Base-by-base conservation (phyloP, 2,888 invertebrate genomes). In the Lissocephala sabroskyi region DNA sequence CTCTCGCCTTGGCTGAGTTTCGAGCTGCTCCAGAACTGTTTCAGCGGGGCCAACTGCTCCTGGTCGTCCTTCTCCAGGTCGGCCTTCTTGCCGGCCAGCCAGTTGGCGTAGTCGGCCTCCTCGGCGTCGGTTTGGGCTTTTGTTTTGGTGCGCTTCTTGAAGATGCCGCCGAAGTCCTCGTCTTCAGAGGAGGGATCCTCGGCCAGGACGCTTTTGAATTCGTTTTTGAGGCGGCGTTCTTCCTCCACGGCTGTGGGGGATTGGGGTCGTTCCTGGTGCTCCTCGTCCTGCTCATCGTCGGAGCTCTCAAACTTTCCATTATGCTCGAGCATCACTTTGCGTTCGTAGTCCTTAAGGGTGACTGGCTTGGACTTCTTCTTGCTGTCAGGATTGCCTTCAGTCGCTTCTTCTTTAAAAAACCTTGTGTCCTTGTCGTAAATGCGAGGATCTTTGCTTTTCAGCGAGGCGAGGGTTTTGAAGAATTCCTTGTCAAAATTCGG, bases 391-490 rank as follows among this genome's bases (percentile, higher is more conserved):
- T 23, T 43, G 16, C 17, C 39, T 3, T 36, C 49, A 4, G 58
- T 59, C 1, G 43, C 56, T 2, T 79, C 82, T 16, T 85, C 79
- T 1, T 86, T 80, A 39, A 95, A 96, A 78, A 94, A 95, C 44
- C 87, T 87, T 23, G 88, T 87, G 45, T 88, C 87, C 32, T 91
- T 88, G 78, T 97, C 90, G 83, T 98, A 98, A 57, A 97, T 96
- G 63, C 88, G 87, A 0, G 97, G 95, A 86, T 97, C 94, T 79
- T 93, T 94, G 37, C 89, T 92, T 82, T 97, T 97, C 37, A 98
- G 84, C 42, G 90, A 90, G 0, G 96, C 88, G 1, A 97, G 85
- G 0, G 97, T 93, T 84, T 92, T 93, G 35, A 95, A 90, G 84
- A 98, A 98, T 59, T 93, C 91, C 62, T 92, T 90, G 78, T 98